These are phyloP conservation scores for Bostrychus sinensis DNA, from an alignment of 2,113 vertebrate species.

Conservation along the genomic window DNA sequence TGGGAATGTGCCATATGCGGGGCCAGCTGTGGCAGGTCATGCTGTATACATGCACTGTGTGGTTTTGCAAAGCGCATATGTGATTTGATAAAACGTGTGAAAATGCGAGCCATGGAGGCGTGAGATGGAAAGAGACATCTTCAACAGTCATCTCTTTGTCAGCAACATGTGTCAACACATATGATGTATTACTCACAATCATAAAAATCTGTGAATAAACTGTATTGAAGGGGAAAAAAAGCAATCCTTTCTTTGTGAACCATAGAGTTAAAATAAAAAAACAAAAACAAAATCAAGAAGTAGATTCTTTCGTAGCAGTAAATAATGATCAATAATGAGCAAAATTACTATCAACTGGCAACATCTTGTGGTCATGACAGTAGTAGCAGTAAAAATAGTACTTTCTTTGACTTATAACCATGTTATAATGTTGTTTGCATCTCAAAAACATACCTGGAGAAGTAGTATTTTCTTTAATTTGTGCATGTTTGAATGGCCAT, in stretches of 20 bases:
- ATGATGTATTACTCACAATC: slow-evolving; percentile 56
- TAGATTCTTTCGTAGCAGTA: too few relatives aligned
- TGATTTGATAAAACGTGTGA: background rate
- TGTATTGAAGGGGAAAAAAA: background rate
- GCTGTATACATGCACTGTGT: background rate
- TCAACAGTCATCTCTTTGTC: slow-evolving; percentile 9
- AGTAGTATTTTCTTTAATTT: too few relatives aligned
- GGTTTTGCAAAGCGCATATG: background rate
- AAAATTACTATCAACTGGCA: background rate
- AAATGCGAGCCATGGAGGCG: background rate
- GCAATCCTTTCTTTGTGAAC: background rate
- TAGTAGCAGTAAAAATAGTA: too few relatives aligned
- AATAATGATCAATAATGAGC: too few relatives aligned
- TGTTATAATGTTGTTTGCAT: too few relatives aligned
- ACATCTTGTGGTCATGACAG: background rate
- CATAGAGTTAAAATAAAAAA: too few relatives aligned
- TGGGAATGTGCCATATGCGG: slow-evolving; percentile 10
- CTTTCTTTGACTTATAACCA: too few relatives aligned
- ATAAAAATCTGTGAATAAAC: background rate
- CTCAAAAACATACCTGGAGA: too few relatives aligned
- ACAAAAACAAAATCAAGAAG: too few relatives aligned
- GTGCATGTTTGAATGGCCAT: too few relatives aligned
- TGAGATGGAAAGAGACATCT: background rate
- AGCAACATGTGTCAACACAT: slow-evolving; percentile 21
- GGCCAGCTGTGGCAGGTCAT: slow-evolving; percentile 14